Conservation (phyloP, 2,797 vertebrate genomes). For the Sebastes nivosus region DNA sequence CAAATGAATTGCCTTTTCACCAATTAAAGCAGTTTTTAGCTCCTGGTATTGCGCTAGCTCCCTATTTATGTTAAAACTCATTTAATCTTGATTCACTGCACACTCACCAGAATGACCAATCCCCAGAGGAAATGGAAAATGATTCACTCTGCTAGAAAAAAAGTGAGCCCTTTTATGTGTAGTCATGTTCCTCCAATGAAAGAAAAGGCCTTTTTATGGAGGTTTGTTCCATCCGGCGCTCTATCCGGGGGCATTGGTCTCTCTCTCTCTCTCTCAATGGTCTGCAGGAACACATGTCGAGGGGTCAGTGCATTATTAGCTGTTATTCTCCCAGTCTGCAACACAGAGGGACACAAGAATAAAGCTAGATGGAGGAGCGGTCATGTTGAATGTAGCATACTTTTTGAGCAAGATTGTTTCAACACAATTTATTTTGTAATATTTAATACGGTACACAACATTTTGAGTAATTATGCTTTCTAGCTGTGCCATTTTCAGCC, state of each 20-base stretch:
- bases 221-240: slow-evolving; percentile 33
- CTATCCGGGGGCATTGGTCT: slow-evolving; percentile 47
- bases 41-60: not conserved
- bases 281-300: slow-evolving; percentile 40
- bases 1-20: slow-evolving; percentile 19
- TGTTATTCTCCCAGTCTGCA: slow-evolving; percentile 18
- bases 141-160: slow-evolving; percentile 46
- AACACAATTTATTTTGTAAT: not conserved
- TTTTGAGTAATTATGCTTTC: not conserved
- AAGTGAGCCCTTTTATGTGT: slow-evolving; percentile 35
- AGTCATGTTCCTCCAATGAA: slow-evolving; percentile 41
- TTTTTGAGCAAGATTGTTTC: not conserved
- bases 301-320: slow-evolving; percentile 63
- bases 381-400: not conserved
- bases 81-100: slow-evolving; percentile 15
- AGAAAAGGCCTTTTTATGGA: slow-evolving; percentile 21
- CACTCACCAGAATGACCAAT: slow-evolving; percentile 32
- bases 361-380: not conserved
- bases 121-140: slow-evolving; percentile 38
- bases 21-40: slow-evolving; percentile 5
- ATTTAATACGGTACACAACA: not conserved
- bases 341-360: slow-evolving; percentile 14
- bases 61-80: slow-evolving; percentile 13
- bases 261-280: slow-evolving; percentile 30
- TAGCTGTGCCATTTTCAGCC: not conserved